These are phyloP conservation scores for Pachliopta kotzebuea DNA, from an alignment of 2,888 invertebrate species.

Conservation along the genomic window DNA sequence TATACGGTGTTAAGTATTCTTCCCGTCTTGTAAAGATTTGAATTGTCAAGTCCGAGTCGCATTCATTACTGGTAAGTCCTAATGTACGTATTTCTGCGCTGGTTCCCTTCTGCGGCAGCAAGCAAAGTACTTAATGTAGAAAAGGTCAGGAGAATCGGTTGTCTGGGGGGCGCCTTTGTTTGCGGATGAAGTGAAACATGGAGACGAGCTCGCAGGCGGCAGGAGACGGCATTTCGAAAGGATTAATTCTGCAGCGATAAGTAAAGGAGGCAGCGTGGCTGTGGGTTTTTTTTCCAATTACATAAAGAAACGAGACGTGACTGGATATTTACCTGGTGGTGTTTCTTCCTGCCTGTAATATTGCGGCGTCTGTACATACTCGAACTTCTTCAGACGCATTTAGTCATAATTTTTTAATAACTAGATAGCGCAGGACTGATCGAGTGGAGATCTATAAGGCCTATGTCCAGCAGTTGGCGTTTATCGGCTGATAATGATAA, in stretches of 20 bases:
- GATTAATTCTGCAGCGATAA: slow-evolving; percentile 15
- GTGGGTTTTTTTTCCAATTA: neutral
- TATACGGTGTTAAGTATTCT: too few relatives aligned
- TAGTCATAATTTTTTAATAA: too few relatives aligned
- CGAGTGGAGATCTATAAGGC: too few relatives aligned
- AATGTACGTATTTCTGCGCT: neutral
- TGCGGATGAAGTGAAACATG: slow-evolving; percentile 15
- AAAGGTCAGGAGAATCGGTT: slow-evolving; percentile 23
- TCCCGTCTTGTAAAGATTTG: too few relatives aligned
- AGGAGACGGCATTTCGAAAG: slow-evolving; percentile 10
- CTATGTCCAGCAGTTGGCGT: too few relatives aligned
- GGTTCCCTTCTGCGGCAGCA: slow-evolving; percentile 1
- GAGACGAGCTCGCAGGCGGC: neutral
- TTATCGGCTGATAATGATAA: too few relatives aligned
- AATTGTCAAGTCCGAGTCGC: neutral
- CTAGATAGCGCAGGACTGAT: too few relatives aligned
- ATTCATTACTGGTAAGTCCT: neutral
- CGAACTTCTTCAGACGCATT: too few relatives aligned
- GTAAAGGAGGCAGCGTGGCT: slow-evolving; percentile 1
- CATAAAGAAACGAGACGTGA: neutral
- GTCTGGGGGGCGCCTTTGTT: slow-evolving; percentile 18
- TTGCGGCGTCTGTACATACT: too few relatives aligned
- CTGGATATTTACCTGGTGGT: too few relatives aligned
- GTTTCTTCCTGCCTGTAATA: too few relatives aligned
- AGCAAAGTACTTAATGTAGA: slow-evolving; percentile 8